A percentile compares a stretch with the other conserved stretches of the same genome.
Evolutionary conservation across 2,888 invertebrate species (phyloP).

Genomic region (Drosophila anceps): DNA sequence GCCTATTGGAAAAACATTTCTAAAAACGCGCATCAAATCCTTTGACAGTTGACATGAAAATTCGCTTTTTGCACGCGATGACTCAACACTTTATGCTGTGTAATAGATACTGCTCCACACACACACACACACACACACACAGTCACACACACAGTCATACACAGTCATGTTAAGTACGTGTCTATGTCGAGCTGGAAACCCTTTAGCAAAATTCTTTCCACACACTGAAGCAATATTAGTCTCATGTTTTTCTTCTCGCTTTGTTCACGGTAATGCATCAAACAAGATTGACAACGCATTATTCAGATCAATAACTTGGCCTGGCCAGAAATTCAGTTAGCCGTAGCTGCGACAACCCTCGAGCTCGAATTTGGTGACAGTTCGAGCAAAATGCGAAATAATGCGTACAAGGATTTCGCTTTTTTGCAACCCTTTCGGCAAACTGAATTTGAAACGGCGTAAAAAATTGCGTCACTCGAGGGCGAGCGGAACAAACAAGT

Average conservation of each 20-base stretch:
- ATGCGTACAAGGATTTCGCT: slow-evolving; percentile 45
- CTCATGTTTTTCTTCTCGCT: slow-evolving; percentile 37
- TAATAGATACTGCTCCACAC: slow-evolving; percentile 10
- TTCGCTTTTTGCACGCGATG: slow-evolving; percentile 66
- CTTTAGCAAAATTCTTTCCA: slow-evolving; percentile 39
- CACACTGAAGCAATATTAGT: slow-evolving; percentile 65
- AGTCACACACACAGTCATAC: no score
- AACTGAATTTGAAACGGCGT: slow-evolving; percentile 60
- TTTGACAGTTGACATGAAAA: slow-evolving; percentile 79
- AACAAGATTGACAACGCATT: slow-evolving; percentile 73
- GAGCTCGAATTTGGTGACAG: slow-evolving; percentile 62
- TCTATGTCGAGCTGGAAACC: slow-evolving; percentile 37
- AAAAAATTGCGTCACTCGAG: slow-evolving; percentile 76
- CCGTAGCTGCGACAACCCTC: slow-evolving; percentile 57
- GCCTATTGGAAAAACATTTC: slow-evolving; percentile 20
- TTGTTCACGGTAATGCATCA: slow-evolving; percentile 68
- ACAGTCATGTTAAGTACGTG: slow-evolving; percentile 34
- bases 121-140: neutral
- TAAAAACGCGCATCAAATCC: slow-evolving; percentile 63
- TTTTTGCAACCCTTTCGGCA: slow-evolving; percentile 76
- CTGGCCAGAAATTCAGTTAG: slow-evolving; percentile 26
- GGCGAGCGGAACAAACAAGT: slow-evolving; percentile 78
- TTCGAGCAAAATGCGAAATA: slow-evolving; percentile 46
- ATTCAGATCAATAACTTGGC: slow-evolving; percentile 71
- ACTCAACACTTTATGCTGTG: slow-evolving; percentile 20